Evolutionary conservation across 2,888 invertebrate genomes (phyloP), one percentile per base, ranked within the genome.

Genomic region (Carterocephalus palaemon): DNA sequence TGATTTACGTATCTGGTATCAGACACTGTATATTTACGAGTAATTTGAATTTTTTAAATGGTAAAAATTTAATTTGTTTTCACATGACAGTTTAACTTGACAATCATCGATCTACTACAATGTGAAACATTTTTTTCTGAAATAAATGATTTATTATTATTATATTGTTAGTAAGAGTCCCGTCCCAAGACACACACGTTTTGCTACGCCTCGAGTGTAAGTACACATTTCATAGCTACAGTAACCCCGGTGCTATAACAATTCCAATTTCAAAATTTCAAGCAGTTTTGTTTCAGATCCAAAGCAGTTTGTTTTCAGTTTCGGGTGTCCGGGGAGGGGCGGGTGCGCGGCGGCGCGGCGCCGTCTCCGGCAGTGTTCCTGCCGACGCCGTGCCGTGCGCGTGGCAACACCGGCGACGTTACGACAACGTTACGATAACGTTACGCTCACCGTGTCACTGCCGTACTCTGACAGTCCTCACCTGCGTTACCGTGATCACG

Each of bases 351-450:
- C 57, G 56, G 19, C 31, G 53, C 52, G 57, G 69, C 70, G 68
- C 66, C 64, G 61, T 46, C 67, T 74, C 75, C 79, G 79, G 75
- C 75, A 80, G 80, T 81, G 56, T 59, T 56, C 62, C 64, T 50
- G 56, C 56, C 60, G 48, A 64, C 59, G 55, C 54, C 65, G 59
- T 47, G 51, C 54, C 50, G 61, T 55, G 40, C 42, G 53, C 55
- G 52, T 52, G 67, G 56, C 59, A 17, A n/a, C 20, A 40, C 16
- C 22, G 19, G 28, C 45, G 10, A 48, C 38, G 51, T 57, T 49
- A 49, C 49, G 46, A 49, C 45, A 42, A 15, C 31, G 41, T 36
- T 36, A 19, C 31, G 45, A 47, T 52, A 38, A 46, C 31, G 34
- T 26, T n/a, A 24, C 37, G 37, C 19, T 17, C 4, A 10, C 7